Evolutionary conservation across 1,140 invertebrate genomes (phyloP).

Genomic region (Rhagoletis pomonella): DNA sequence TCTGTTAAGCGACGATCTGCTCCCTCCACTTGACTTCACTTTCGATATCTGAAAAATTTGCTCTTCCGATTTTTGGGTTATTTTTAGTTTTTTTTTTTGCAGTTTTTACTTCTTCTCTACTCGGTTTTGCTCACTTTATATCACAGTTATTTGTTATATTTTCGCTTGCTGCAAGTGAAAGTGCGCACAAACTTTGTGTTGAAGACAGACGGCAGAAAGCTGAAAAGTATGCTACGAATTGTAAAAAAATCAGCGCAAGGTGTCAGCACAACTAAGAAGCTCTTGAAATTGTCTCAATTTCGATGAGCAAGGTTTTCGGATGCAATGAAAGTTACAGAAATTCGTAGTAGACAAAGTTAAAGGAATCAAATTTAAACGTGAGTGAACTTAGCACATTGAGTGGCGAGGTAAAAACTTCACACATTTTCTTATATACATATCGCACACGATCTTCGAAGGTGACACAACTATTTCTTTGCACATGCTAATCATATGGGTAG

Average conservation of each 20-base stretch:
- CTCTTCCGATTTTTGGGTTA: neutral
- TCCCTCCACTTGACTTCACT: neutral
- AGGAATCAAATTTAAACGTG: too few species aligned
- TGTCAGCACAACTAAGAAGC: neutral
- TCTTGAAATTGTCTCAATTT: slow-evolving; percentile 14
- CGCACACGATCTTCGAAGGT: too few species aligned
- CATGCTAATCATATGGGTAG: too few species aligned
- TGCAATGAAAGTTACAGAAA: too few species aligned
- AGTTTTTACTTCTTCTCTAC: neutral
- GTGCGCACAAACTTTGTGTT: slow-evolving; percentile 19
- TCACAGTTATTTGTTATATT: slow-evolving; percentile 31
- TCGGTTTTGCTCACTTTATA: neutral
- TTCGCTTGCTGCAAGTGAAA: neutral
- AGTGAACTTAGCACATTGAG: too few species aligned
- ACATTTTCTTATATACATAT: too few species aligned
- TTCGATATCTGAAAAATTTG: neutral
- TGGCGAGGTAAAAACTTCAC: too few species aligned
- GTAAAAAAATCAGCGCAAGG: neutral
- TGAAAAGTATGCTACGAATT: slow-evolving; percentile 1
- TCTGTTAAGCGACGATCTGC: neutral
- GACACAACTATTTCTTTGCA: too few species aligned
- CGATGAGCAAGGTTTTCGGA: too few species aligned
- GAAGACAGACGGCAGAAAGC: neutral
- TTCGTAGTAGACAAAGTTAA: too few species aligned
- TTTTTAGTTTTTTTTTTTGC: neutral